Conservation (phyloP, 2,888 invertebrate genomes). For the Ophion obscuratus region DNA sequence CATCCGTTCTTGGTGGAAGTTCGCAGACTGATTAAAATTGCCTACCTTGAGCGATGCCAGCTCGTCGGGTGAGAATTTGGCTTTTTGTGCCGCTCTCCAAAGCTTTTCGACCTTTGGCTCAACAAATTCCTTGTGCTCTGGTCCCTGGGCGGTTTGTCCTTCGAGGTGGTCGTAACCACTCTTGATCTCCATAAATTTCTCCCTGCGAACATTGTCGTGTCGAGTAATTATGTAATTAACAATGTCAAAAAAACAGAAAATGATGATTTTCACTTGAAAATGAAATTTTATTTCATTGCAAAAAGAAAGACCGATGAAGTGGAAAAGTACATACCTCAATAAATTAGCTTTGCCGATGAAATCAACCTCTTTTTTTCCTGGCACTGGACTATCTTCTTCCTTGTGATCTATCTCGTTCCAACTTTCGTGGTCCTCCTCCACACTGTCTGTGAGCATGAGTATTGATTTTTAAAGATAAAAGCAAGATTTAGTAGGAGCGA, state of each 20-base stretch:
- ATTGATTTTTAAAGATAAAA: slow-evolving; percentile 22
- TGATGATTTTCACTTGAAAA: neutral
- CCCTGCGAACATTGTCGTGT: slow-evolving; percentile 83
- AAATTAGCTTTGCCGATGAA: slow-evolving; percentile 89
- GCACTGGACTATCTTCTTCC: slow-evolving; percentile 85
- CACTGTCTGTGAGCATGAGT: slow-evolving; percentile 86
- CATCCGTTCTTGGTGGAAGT: neutral
- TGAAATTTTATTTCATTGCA: slow-evolving; percentile 12
- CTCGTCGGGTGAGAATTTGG: slow-evolving; percentile 93
- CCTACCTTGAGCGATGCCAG: slow-evolving; percentile 92
- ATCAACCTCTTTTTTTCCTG: slow-evolving; percentile 86
- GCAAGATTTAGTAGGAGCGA: neutral
- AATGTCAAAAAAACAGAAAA: neutral
- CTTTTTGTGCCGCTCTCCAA: slow-evolving; percentile 92
- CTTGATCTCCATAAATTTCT: slow-evolving; percentile 90
- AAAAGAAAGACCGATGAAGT: slow-evolving; percentile 9
- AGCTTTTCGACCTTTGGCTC: slow-evolving; percentile 96
- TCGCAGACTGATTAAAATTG: neutral
- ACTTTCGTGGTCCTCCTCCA: slow-evolving; percentile 89
- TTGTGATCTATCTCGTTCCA: slow-evolving; percentile 89
- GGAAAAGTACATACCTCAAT: slow-evolving; percentile 83
- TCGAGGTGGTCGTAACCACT: slow-evolving; percentile 92
- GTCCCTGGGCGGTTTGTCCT: slow-evolving; percentile 90
- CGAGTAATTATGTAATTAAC: too few relatives aligned
- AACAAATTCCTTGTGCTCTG: slow-evolving; percentile 93